A percentile compares a stretch with the other conserved stretches of the same genome.
These are phyloP conservation scores for Acanthaster planci DNA, from an alignment of 35 echinoderm and acorn worm species.

Conservation along the genomic window DNA sequence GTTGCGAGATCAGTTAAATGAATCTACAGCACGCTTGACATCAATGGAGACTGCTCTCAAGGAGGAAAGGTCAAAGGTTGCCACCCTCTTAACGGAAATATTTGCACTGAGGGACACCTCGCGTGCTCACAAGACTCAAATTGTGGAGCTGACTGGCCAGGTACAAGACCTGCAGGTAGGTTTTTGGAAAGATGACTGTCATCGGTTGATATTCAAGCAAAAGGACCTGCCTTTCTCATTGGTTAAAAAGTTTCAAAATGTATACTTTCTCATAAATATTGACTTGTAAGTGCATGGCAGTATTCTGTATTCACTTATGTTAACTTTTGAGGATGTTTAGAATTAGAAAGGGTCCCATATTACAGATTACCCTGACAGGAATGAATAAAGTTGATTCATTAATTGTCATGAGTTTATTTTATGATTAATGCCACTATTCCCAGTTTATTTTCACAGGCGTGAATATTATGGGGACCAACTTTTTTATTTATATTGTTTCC, in stretches of 20 bases:
- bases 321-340: too few species aligned
- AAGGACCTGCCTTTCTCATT: background rate
- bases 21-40: background rate
- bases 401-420: too few species aligned
- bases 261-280: too few species aligned
- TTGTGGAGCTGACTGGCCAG: constrained; percentile 4
- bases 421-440: too few species aligned
- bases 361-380: too few species aligned
- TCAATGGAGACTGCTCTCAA: background rate
- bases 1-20: background rate
- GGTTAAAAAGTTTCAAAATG: background rate
- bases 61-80: constrained; percentile 10
- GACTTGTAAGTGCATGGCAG: too few species aligned
- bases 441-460: too few species aligned
- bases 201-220: background rate
- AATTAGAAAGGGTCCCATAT: too few species aligned
- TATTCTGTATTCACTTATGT: too few species aligned
- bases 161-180: constrained; percentile 8
- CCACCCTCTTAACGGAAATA: background rate
- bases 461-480: too few species aligned
- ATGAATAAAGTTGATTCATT: too few species aligned
- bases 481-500: too few species aligned
- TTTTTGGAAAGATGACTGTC: background rate
- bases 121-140: background rate
- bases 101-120: background rate